phyloP scores from a whole-genome alignment of 2,797 vertebrate genomes.

The Rhinatrema bivittatum region DNA sequence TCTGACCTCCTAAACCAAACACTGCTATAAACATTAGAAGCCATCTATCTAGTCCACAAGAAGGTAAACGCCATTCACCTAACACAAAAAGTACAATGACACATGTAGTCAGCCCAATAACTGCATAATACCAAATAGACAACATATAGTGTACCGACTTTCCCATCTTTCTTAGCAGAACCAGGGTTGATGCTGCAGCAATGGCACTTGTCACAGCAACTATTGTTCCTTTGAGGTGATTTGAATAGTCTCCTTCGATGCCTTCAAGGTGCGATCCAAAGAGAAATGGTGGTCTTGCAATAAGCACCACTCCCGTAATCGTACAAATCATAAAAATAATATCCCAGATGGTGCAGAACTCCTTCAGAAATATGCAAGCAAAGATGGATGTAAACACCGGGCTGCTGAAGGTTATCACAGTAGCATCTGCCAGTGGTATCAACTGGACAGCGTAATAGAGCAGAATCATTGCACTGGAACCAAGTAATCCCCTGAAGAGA shows the following conservation, averaged over 20 bases:
- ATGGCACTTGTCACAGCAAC: slow-evolving; percentile 73
- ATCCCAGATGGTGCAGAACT: slow-evolving; percentile 85
- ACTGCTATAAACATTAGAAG: slow-evolving; percentile 76
- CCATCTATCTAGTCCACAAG: slow-evolving; percentile 79
- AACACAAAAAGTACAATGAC: slow-evolving; percentile 58
- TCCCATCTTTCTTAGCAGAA: slow-evolving; percentile 86
- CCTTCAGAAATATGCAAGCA: slow-evolving; percentile 93
- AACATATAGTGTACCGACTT: slow-evolving; percentile 87
- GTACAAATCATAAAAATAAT: slow-evolving; percentile 82
- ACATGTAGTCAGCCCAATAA: slow-evolving; percentile 75
- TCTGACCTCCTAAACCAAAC: slow-evolving; percentile 81
- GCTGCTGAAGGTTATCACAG: slow-evolving; percentile 87
- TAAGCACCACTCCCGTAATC: slow-evolving; percentile 79
- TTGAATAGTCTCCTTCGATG: slow-evolving; percentile 64
- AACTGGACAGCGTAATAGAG: slow-evolving; percentile 86
- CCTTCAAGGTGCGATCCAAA: slow-evolving; percentile 63
- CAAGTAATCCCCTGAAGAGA: slow-evolving; percentile 78
- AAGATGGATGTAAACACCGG: slow-evolving; percentile 87
- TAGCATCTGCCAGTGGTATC: slow-evolving; percentile 91
- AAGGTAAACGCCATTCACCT: slow-evolving; percentile 77
- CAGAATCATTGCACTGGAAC: slow-evolving; percentile 86
- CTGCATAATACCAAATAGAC: slow-evolving; percentile 90
- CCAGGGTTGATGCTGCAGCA: slow-evolving; percentile 64
- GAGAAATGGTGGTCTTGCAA: slow-evolving; percentile 85
- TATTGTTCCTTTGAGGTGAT: slow-evolving; percentile 78